Conservation (phyloP, 2,888 invertebrate genomes). For the Hirudinaria manillensis region DNA sequence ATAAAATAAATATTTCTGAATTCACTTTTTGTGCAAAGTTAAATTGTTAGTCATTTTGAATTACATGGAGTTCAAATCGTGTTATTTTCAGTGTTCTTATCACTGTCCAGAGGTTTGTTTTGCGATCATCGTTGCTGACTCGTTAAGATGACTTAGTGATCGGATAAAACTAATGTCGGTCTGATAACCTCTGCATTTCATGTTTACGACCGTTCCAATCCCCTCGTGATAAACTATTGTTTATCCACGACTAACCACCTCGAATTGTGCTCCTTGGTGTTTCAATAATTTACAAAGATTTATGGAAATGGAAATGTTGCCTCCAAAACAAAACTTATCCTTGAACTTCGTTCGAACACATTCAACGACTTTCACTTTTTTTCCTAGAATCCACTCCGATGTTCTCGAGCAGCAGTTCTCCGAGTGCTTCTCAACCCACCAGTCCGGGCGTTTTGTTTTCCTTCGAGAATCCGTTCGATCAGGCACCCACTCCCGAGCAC, state of each 20-base stretch:
- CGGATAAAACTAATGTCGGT: neutral
- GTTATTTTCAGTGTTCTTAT: slow-evolving; percentile 9
- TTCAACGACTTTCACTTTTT: neutral
- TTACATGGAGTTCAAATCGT: neutral
- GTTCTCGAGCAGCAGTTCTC: neutral
- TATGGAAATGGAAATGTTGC: too few species aligned
- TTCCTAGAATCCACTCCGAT: slow-evolving; percentile 15
- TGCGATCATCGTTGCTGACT: neutral
- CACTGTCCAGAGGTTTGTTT: neutral
- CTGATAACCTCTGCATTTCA: neutral
- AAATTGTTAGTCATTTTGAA: neutral
- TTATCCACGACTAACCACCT: too few species aligned
- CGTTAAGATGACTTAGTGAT: neutral
- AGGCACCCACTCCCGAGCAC: neutral
- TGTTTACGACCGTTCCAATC: neutral
- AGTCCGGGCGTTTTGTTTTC: slow-evolving; percentile 11
- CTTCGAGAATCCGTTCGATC: slow-evolving; percentile 4
- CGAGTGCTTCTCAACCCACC: neutral
- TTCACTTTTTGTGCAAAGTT: too few species aligned
- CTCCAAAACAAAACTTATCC: too few species aligned
- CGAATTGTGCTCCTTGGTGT: too few species aligned
- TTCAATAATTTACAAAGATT: too few species aligned
- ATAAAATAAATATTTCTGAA: too few species aligned
- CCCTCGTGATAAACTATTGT: neutral
- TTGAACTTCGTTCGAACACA: neutral